Conservation (phyloP, 2,113 vertebrate genomes). For the Rhizomys pruinosus region DNA sequence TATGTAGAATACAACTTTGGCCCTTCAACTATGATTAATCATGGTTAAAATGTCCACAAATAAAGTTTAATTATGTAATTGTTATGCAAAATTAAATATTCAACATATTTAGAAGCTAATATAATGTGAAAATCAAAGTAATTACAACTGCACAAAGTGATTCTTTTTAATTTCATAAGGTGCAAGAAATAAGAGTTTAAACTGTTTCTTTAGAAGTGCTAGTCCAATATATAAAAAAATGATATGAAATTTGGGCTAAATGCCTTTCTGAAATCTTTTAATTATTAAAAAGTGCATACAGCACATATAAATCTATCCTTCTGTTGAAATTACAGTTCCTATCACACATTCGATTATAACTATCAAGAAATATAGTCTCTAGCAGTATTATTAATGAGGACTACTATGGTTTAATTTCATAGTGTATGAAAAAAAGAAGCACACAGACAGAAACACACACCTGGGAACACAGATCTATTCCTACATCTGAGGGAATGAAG, state of each 20-base stretch:
- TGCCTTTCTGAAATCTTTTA: constrained; percentile 11
- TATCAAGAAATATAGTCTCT: background rate
- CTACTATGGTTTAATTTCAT: background rate
- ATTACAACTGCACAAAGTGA: constrained; percentile 31
- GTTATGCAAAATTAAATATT: constrained; percentile 66
- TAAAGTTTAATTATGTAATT: constrained; percentile 62
- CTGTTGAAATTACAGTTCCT: constrained; percentile 14
- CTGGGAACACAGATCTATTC: background rate
- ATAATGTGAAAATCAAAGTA: constrained; percentile 63
- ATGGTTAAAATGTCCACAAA: constrained; percentile 43
- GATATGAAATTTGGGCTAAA: background rate
- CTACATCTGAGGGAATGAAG: background rate
- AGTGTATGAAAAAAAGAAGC: background rate
- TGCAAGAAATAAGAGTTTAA: constrained; percentile 66
- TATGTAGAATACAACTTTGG: constrained; percentile 11
- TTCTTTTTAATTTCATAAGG: constrained; percentile 32
- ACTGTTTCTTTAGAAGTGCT: constrained; percentile 3
- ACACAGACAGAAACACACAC: background rate
- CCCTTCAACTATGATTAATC: constrained; percentile 24
- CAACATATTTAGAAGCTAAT: constrained; percentile 39
- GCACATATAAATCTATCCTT: background rate
- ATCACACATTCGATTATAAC: background rate
- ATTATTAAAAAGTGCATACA: background rate
- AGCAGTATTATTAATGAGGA: background rate
- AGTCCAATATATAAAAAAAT: constrained; percentile 26